phyloP scores from a whole-genome alignment of 2,888 invertebrate species.

The Amblyjoppa fuscipennis region DNA sequence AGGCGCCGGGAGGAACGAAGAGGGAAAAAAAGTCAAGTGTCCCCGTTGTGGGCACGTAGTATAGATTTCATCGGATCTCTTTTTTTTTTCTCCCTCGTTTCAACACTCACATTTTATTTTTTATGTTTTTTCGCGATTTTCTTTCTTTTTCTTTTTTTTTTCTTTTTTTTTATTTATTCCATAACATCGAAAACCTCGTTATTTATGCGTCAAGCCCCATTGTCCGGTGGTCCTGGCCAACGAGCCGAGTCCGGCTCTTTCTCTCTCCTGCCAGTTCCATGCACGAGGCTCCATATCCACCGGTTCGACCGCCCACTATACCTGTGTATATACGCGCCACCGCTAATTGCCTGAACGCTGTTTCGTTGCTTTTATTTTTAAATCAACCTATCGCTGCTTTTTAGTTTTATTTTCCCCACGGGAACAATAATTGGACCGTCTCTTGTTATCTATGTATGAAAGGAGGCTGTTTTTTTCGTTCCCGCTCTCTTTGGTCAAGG shows the following conservation, averaged over 20 bases:
- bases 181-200: slow-evolving; percentile 74
- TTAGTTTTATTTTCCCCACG: slow-evolving; percentile 10
- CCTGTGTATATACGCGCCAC: slow-evolving; percentile 1
- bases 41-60: slow-evolving; percentile 8
- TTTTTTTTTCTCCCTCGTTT: slow-evolving; percentile 29
- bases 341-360: slow-evolving; percentile 56
- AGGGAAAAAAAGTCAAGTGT: slow-evolving; percentile 35
- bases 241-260: slow-evolving; percentile 35
- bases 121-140: slow-evolving; percentile 30
- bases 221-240: slow-evolving; percentile 45
- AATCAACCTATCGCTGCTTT: background rate
- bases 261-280: slow-evolving; percentile 54
- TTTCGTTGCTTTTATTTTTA: slow-evolving; percentile 18
- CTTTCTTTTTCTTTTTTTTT: slow-evolving; percentile 27
- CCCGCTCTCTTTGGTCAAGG: slow-evolving; percentile 19
- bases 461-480: background rate
- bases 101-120: slow-evolving; percentile 34
- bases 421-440: slow-evolving; percentile 24
- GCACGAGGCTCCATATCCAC: slow-evolving; percentile 11
- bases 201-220: slow-evolving; percentile 75
- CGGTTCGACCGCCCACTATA: background rate
- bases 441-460: background rate
- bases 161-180: slow-evolving; percentile 14
- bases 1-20: slow-evolving; percentile 9
- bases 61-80: background rate